Percentiles rank a stretch among this genome's conserved stretches.
Conservation (phyloP, 2,113 vertebrate species). For the Colius striatus region DNA sequence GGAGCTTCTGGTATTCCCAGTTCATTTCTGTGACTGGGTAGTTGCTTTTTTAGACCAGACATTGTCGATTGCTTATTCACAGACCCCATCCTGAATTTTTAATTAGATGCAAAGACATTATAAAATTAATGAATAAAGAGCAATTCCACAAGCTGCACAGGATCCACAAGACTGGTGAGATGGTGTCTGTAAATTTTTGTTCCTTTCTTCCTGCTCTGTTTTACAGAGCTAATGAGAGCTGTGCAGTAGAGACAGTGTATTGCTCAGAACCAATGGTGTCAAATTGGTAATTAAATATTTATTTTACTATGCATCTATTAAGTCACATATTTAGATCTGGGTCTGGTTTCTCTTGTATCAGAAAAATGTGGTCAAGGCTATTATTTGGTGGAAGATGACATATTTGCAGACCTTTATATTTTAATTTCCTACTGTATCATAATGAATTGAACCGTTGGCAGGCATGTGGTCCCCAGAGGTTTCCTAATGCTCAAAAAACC, state of each 20-base stretch:
- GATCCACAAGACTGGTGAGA: background rate
- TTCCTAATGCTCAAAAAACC: background rate
- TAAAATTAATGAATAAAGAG: background rate
- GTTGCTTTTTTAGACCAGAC: slow-evolving; percentile 2
- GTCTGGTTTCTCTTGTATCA: background rate
- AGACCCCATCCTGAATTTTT: background rate
- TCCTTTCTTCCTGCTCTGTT: background rate
- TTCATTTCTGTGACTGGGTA: background rate
- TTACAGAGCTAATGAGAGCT: background rate
- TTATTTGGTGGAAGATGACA: background rate
- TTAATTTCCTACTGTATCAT: background rate
- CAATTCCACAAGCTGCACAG: background rate
- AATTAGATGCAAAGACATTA: background rate
- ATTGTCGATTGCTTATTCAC: background rate
- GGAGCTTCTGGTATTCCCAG: slow-evolving; percentile 13
- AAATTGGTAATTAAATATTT: slow-evolving; percentile 24
- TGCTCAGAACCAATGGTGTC: background rate
- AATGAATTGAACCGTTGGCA: slow-evolving; percentile 1
- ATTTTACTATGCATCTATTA: background rate
- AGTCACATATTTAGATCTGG: background rate
- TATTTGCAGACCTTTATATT: background rate
- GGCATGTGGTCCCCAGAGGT: background rate
- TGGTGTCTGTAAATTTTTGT: background rate
- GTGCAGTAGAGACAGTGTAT: background rate
- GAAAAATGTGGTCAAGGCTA: background rate